phyloP scores from a whole-genome alignment of 1,140 invertebrate species.

The Paraescarpia echinospica region DNA sequence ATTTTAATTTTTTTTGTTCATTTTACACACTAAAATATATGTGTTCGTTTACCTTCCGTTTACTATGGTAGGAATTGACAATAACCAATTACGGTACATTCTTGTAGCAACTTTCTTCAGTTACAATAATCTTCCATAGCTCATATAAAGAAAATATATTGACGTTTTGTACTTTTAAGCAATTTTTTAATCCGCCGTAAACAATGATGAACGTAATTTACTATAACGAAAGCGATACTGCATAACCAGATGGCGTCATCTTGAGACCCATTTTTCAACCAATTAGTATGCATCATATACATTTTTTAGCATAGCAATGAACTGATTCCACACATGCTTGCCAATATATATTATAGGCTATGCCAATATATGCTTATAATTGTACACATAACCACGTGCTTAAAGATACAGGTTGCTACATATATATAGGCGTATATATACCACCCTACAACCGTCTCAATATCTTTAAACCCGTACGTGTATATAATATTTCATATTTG shows the following conservation, averaged over 20 bases:
- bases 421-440: not conserved
- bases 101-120: not conserved
- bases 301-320: not conserved
- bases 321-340: not conserved
- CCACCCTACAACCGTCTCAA: not conserved
- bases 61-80: not conserved
- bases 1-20: not conserved
- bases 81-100: not conserved
- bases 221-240: not conserved
- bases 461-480: not conserved
- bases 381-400: not conserved
- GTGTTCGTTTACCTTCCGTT: not conserved
- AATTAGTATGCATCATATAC: not conserved
- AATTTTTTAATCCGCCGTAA: not conserved
- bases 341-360: not conserved
- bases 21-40: not conserved
- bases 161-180: not conserved
- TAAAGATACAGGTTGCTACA: not conserved
- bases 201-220: not conserved
- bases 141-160: not conserved
- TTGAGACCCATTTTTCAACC: not conserved
- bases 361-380: not conserved
- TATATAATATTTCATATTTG: not conserved
- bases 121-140: not conserved
- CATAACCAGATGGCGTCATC: too few relatives aligned